These are phyloP conservation scores for Salpingus planirostris DNA, from an alignment of 2,888 invertebrate species.

Conservation along the genomic window DNA sequence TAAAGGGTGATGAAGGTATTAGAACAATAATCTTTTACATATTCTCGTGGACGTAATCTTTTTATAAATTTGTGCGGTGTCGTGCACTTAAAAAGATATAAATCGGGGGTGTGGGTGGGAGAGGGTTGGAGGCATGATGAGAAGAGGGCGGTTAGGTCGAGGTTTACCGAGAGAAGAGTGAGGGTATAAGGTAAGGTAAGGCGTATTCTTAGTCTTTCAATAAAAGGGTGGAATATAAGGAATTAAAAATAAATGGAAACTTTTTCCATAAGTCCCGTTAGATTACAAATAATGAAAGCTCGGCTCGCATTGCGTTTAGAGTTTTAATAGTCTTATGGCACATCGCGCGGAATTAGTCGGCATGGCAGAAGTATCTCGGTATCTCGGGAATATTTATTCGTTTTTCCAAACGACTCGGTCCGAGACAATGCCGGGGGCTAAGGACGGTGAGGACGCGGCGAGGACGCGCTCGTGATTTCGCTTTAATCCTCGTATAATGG, in stretches of 20 bases:
- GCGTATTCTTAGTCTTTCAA: constrained; percentile 36
- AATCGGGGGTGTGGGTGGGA: too few species aligned
- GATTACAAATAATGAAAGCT: constrained; percentile 44
- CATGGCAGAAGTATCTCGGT: constrained; percentile 28
- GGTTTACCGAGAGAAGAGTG: constrained; percentile 28
- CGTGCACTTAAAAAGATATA: constrained; percentile 25
- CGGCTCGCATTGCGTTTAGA: constrained; percentile 42
- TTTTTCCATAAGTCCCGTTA: constrained; percentile 43
- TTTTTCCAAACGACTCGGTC: constrained; percentile 44
- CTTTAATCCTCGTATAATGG: constrained; percentile 47
- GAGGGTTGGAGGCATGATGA: too few species aligned
- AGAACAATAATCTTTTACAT: too few species aligned
- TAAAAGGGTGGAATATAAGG: constrained; percentile 43
- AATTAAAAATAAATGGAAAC: constrained; percentile 46
- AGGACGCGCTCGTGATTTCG: constrained; percentile 40
- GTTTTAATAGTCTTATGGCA: constrained; percentile 44
- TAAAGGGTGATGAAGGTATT: too few species aligned
- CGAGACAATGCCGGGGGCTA: constrained; percentile 40
- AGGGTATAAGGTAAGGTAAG: constrained; percentile 15
- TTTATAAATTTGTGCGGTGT: constrained; percentile 16
- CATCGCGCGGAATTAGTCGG: constrained; percentile 41
- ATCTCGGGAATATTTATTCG: constrained; percentile 42
- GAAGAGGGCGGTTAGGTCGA: constrained; percentile 23
- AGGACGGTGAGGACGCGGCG: constrained; percentile 22
- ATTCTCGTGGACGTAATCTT: too few species aligned